Percentiles rank a stretch among this genome's conserved stretches.
phyloP scores from a whole-genome alignment of 2,797 vertebrate genomes.

The Holocentrus rufus region DNA sequence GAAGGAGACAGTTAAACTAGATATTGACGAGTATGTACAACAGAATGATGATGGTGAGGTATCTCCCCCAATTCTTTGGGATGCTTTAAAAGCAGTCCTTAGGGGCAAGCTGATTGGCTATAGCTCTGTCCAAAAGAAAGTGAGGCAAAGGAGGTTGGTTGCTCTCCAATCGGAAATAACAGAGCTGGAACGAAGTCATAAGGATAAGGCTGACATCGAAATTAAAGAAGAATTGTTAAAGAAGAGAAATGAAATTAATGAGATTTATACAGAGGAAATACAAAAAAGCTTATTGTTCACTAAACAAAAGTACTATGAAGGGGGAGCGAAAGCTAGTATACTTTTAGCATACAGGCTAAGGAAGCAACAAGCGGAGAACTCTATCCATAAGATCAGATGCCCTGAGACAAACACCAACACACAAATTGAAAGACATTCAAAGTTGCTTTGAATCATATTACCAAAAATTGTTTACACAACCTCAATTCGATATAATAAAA shows the following conservation, averaged over 20 bases:
- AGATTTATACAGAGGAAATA: constrained; percentile 4
- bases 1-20: constrained; percentile 2
- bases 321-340: constrained; percentile 21
- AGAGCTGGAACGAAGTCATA: constrained; percentile 15
- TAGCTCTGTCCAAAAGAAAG: neutral
- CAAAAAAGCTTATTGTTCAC: constrained; percentile 16
- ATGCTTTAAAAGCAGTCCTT: constrained; percentile 4
- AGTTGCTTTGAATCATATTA: constrained; percentile 22
- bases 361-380: constrained; percentile 35
- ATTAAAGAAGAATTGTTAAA: constrained; percentile 12
- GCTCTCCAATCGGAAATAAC: neutral
- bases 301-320: constrained; percentile 22
- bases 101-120: constrained; percentile 14
- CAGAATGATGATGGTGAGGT: constrained; percentile 28
- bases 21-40: constrained; percentile 14
- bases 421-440: constrained; percentile 19
- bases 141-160: neutral
- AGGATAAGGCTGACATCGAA: constrained; percentile 1
- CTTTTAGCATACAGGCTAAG: constrained; percentile 14
- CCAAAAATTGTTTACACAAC: constrained; percentile 2
- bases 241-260: constrained; percentile 17
- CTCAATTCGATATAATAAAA: neutral
- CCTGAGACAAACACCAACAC: neutral
- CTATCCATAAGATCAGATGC: constrained; percentile 28
- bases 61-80: neutral